Evolutionary conservation across 2,888 invertebrate species (phyloP), one percentile per base, ranked within the genome.

Genomic region (Eumacrocentrus americanus): DNA sequence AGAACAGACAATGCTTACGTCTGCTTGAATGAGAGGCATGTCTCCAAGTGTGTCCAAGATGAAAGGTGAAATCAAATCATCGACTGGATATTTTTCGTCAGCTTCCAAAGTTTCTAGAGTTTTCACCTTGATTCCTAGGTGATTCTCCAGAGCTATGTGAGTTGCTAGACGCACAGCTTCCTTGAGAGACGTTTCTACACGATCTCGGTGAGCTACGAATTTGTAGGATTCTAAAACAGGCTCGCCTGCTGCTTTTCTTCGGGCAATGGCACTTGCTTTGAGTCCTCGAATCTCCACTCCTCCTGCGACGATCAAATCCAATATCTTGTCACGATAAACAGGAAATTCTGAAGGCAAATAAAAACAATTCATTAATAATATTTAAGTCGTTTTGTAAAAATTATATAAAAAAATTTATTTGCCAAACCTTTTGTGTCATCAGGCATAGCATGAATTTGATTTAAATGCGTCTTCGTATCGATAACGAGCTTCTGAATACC

Each of bases 1-100:
- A 2, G 75, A 61, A 3, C 72, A 65, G 1, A 89, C 74, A 0
- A 91, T 77, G 52, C 84, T 81, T 0, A 89, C 81, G 48, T 90
- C 88, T 0, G 89, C 86, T 67, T 90, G 88, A 2, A 91, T 84
- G 9, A 90, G 75, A 0, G 91, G 91, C 35, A 89, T 76, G 69
- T 92, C 89, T 47, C 85, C 87, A 0, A 92, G 81, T 0, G 87
- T 81, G 1, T 88, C 84, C 6, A 82, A 78, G 4, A 92, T 83
- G 9, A 81, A 67, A 1, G 85, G 84, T 0, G 88, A 81, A 0
- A 89, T 66, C 0, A 81, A 58, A 14, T 79, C 63, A 14, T 82
- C 80, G 1, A 75, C 62, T 0, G 71, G 44, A 1, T 70, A n/a
- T n/a, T 70, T 62, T 11, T 72, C 69, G 1, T 59, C 63, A 2